A percentile compares a stretch with the other conserved stretches of the same genome.
Conservation (phyloP, 1,140 invertebrate genomes). For the Formica selysi region DNA sequence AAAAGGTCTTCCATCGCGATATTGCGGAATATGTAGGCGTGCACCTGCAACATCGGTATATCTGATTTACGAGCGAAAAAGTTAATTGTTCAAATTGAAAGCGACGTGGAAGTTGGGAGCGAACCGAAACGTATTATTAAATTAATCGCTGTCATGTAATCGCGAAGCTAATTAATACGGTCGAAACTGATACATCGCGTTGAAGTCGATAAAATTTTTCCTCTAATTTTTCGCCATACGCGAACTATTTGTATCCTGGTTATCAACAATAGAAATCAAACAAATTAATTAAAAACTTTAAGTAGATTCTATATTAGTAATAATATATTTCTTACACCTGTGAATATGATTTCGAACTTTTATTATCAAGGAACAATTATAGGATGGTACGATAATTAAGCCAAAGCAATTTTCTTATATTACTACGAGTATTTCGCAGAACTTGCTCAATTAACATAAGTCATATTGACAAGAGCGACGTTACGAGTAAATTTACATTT, state of each 20-base stretch:
- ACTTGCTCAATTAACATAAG: background rate
- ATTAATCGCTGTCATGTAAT: conserved; percentile 44
- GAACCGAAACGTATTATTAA: conserved; percentile 56
- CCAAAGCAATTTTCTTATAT: background rate
- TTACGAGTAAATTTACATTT: background rate
- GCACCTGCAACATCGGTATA: background rate
- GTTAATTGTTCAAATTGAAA: conserved; percentile 63
- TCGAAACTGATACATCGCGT: conserved; percentile 31
- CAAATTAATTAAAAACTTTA: background rate
- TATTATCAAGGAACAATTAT: background rate
- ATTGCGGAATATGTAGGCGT: background rate
- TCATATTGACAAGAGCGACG: background rate
- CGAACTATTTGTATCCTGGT: background rate
- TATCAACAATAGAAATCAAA: background rate
- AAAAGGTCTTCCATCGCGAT: background rate
- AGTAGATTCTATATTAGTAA: background rate
- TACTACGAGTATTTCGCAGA: background rate
- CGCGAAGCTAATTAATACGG: conserved; percentile 18
- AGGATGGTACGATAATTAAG: background rate
- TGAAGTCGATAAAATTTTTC: conserved; percentile 48
- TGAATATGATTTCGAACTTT: background rate
- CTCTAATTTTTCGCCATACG: background rate
- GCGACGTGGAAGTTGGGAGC: background rate
- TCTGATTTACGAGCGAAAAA: conserved; percentile 47
- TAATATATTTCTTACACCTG: background rate